phyloP scores from a whole-genome alignment of 1,140 invertebrate species.

The Steinernema feltiae region DNA sequence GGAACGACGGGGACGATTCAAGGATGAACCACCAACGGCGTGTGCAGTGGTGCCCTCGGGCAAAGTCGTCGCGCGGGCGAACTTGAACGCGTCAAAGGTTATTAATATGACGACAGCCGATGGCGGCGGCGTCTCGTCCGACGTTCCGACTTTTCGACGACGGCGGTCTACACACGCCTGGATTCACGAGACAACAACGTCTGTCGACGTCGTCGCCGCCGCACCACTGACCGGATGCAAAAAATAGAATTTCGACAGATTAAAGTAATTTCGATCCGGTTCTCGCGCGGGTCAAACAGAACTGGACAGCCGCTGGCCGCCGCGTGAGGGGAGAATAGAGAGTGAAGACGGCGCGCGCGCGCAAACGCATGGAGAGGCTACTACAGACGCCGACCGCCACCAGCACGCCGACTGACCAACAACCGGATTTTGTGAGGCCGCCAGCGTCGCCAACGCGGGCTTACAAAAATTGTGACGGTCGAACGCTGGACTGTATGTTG shows the following conservation, averaged over 20 bases:
- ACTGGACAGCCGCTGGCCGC: neutral
- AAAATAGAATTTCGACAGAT: conserved; percentile 15
- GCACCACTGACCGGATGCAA: conserved; percentile 8
- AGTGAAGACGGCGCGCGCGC: neutral
- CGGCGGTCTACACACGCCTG: neutral
- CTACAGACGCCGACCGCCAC: neutral
- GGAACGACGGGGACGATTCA: conserved; percentile 13
- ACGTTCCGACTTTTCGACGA: neutral
- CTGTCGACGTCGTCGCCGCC: neutral
- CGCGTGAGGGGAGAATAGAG: neutral
- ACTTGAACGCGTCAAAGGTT: neutral
- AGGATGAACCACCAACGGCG: neutral
- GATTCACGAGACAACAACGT: neutral
- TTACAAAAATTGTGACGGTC: neutral
- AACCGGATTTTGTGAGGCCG: conserved; percentile 1
- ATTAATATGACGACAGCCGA: neutral
- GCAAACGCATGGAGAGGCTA: neutral
- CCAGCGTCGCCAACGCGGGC: neutral
- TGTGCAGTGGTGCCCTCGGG: neutral
- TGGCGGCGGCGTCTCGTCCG: neutral
- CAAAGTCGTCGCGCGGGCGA: conserved; percentile 10
- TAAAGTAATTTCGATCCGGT: conserved; percentile 15
- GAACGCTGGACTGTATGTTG: neutral
- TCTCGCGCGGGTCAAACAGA: conserved; percentile 11
- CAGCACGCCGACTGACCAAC: neutral